Base-by-base conservation (phyloP, 2,113 vertebrate genomes). In the Tachysurus vachellii region DNA sequence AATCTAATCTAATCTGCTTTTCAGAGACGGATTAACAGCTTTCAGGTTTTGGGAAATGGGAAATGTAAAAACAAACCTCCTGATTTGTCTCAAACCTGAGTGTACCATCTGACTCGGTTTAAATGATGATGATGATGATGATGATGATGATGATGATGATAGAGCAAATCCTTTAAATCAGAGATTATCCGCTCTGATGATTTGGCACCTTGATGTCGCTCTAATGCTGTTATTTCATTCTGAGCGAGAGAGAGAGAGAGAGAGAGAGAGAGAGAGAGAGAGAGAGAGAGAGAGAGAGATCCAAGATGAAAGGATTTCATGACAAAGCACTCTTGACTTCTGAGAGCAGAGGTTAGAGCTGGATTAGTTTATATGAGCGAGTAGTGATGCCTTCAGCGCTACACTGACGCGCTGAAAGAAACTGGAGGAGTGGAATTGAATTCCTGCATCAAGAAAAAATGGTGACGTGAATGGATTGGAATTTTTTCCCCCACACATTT, bases 341-440 rank as follows among this genome's bases (percentile, higher is more conserved):
- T 21, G 21, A 28, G 50, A 79, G 47, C 75, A 54, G 75, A 56
- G 75, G 75, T 56, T 79, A 54, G 3, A 7, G 50, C 8, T 44
- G 57, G 56, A 62, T 61, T 44, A 26, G 59, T 23, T 82, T 62
- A 26, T 82, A 61, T 81, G 56, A 82, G 59, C 59, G n/a, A 82
- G 62, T 62, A 21, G 31, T 26, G 31, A 59, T 59, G 57, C 19
- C 31, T 42, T 62, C 80, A 61, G 36, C 77, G 62, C 42, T 19
- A 85, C 47, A 21, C 42, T 56, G 59, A 85, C 14, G 28, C 5
- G n/a, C 80, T 21, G 36, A 79, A 23, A 50, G 61, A 66, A 71
- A 57, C 42, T 3, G 73, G 42, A 21, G 54, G 84, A 84, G 89
- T 70, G 56, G 64, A 81, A 83, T 88, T 85, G 36, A 73, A 76